Conservation (phyloP, 2,888 invertebrate genomes). For the Ophion ellenae region DNA sequence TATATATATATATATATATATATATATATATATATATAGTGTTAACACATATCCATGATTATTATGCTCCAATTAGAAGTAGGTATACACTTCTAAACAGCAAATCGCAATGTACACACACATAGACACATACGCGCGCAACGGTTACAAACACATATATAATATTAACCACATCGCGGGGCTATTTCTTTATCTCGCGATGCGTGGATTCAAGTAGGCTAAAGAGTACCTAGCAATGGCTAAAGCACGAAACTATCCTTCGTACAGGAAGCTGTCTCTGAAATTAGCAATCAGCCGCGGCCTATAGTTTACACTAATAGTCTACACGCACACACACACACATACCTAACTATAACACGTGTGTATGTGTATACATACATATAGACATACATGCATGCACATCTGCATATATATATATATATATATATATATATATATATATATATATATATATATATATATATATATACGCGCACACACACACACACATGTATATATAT, state of each 20-base stretch:
- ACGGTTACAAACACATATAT: not conserved
- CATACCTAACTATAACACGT: too few species aligned
- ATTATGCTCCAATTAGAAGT: not conserved
- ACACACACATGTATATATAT: too few species aligned
- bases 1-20: too few species aligned
- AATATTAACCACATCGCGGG: conserved; percentile 12
- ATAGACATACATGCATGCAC: too few species aligned
- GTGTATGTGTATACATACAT: too few species aligned
- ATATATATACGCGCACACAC: too few species aligned
- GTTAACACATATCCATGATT: not conserved
- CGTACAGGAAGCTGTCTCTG: conserved; percentile 58
- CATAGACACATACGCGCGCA: not conserved
- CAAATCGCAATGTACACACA: not conserved
- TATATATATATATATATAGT: too few species aligned
- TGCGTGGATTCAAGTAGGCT: conserved; percentile 1
- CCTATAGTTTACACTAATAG: too few species aligned
- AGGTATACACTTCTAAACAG: not conserved
- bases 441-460: too few species aligned
- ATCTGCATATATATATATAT: too few species aligned
- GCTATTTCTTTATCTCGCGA: conserved; percentile 2
- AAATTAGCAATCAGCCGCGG: conserved; percentile 45
- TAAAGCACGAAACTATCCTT: conserved; percentile 61
- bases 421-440: too few species aligned
- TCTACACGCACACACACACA: not conserved
- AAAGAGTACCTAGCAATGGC: conserved; percentile 51